phyloP scores from a whole-genome alignment of 2,888 invertebrate genomes.

The Dicranocentrus wangi region DNA sequence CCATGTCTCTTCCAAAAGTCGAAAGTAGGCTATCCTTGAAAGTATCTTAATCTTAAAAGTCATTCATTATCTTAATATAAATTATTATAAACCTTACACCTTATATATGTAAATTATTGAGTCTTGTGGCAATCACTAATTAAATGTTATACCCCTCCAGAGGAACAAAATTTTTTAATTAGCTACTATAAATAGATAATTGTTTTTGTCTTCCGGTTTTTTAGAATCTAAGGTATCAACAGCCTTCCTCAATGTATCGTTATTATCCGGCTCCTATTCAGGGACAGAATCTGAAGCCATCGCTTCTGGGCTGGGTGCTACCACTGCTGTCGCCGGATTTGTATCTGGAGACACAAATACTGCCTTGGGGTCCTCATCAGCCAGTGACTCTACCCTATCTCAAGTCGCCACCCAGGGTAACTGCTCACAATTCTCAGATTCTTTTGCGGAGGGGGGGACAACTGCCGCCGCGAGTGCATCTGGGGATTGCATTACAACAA shows the following conservation, averaged over 20 bases:
- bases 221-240: too few relatives aligned
- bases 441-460: slow-evolving; percentile 18
- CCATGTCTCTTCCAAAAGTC: too few relatives aligned
- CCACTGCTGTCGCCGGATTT: slow-evolving; percentile 30
- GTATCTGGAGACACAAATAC: slow-evolving; percentile 8
- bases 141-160: too few relatives aligned
- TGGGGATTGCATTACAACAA: slow-evolving; percentile 24
- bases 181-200: too few relatives aligned
- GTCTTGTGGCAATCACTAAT: too few relatives aligned
- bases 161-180: too few relatives aligned
- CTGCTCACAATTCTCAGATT: slow-evolving; percentile 37
- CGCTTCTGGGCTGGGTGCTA: slow-evolving; percentile 30
- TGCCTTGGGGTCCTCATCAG: background rate
- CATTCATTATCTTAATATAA: too few relatives aligned
- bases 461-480: slow-evolving; percentile 6
- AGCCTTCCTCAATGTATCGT: background rate
- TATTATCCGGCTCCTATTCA: slow-evolving; percentile 9
- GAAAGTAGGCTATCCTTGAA: too few relatives aligned
- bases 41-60: too few relatives aligned
- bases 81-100: too few relatives aligned
- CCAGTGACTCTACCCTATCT: background rate
- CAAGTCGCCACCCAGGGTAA: slow-evolving; percentile 12
- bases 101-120: too few relatives aligned
- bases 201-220: too few relatives aligned
- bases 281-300: slow-evolving; percentile 9